Conservation (phyloP, 2,888 invertebrate genomes). For the Agrochola lota region DNA sequence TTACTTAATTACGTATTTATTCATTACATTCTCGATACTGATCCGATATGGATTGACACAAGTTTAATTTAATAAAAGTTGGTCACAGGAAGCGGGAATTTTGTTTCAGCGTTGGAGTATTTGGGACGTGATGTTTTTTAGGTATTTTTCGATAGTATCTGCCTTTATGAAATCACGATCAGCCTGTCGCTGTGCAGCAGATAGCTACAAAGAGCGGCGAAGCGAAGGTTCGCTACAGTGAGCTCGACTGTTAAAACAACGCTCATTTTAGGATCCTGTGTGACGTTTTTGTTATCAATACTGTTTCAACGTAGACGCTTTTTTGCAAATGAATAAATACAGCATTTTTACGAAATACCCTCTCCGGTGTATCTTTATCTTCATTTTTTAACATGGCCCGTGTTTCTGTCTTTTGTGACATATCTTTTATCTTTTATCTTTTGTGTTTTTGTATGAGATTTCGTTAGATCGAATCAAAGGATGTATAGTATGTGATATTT, state of each 20-base stretch:
- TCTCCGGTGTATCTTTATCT: conserved; percentile 9
- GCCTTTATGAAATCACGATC: conserved; percentile 47
- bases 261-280: conserved; percentile 21
- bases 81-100: conserved; percentile 20
- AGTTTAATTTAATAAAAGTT: conserved; percentile 53
- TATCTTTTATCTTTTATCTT: conserved; percentile 49
- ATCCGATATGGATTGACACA: conserved; percentile 42
- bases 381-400: background rate
- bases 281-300: conserved; percentile 50
- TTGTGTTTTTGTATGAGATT: conserved; percentile 19
- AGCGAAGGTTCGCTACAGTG: conserved; percentile 18
- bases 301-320: conserved; percentile 19
- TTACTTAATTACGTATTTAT: conserved; percentile 81
- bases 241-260: conserved; percentile 27
- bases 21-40: conserved; percentile 67
- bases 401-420: conserved; percentile 11
- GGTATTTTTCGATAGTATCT: conserved; percentile 19
- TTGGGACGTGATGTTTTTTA: conserved; percentile 24
- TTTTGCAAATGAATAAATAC: conserved; percentile 32
- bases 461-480: conserved; percentile 30
- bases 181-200: conserved; percentile 23
- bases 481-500: conserved; percentile 17
- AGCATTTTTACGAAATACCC: conserved; percentile 15
- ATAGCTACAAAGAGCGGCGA: conserved; percentile 28
- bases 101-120: conserved; percentile 20